Evolutionary conservation across 2,888 invertebrate genomes (phyloP), one percentile per base, ranked within the genome.

Genomic region (Choreutis nemorana): DNA sequence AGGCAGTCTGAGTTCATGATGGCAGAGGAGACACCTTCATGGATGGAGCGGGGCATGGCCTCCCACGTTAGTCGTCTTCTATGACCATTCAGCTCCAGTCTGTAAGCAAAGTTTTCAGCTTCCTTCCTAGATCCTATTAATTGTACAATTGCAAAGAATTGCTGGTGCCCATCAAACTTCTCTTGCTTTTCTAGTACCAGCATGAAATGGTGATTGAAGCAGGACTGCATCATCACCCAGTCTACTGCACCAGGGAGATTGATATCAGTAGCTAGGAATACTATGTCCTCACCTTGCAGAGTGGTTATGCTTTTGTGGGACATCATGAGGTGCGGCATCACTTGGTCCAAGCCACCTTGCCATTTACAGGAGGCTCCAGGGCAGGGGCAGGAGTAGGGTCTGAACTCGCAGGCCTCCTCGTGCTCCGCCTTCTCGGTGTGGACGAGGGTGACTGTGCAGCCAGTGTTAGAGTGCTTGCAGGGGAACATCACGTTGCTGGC

Each of bases 161-260:
- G 94, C 52, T 94, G 94, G 57, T 94, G 93, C 1, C 94, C 97
- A 78, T 98, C 97, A 65, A 90, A 94, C 62, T 98, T 98, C 55
- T 97, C 97, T 72, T 97, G 96, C 63, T 98, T 98, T 64, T 99
- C 99, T 28, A 99, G 83, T 18, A 99, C 98, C 42, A 99, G 83
- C 98, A 99, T 99, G 59, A 99, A 99, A 70, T 98, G 95, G 61
- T 97, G 97, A 32, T 95, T 96, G 66, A 98, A 99, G 71, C 99
- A 99, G 14, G 96, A 96, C 77, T 99, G 99, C 98, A 99, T 99
- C 99, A 99, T 99, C 3, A 95, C 95, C 97, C 97, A 98, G 68
- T 98, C 97, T 6, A 98, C 97, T 16, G 97, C 98, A 34, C 99
- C 99, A 4, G 98, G 98, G 42, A 99, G 84, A 79, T 98, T 99